phyloP scores from a whole-genome alignment of 2,113 vertebrate genomes.

The Myotis yumanensis region DNA sequence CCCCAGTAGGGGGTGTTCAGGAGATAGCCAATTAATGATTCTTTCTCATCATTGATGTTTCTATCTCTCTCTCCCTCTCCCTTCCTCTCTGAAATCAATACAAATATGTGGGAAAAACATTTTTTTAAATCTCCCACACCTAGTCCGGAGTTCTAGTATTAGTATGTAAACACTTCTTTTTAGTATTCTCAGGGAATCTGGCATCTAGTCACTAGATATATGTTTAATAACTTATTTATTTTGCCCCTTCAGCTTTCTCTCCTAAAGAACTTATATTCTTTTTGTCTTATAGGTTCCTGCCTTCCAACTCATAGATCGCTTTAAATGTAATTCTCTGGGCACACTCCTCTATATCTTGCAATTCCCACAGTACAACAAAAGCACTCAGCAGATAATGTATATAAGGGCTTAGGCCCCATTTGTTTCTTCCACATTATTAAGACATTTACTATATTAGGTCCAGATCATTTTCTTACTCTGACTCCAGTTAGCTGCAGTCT shows the following conservation, averaged over 20 bases:
- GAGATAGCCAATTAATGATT: too few relatives aligned
- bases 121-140: neutral
- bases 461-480: neutral
- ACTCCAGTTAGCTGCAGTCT: neutral
- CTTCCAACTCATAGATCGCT: neutral
- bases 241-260: neutral
- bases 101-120: too few relatives aligned
- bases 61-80: too few relatives aligned
- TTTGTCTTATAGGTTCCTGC: neutral
- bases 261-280: neutral
- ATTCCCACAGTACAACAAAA: neutral
- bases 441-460: neutral
- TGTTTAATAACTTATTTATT: neutral
- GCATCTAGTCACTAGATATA: neutral
- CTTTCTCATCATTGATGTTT: too few relatives aligned
- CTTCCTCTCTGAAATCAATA: too few relatives aligned
- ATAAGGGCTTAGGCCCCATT: neutral
- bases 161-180: neutral
- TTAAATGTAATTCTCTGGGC: neutral
- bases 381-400: neutral
- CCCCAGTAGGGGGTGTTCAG: too few relatives aligned
- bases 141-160: neutral
- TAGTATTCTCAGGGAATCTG: neutral
- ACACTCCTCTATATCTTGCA: neutral
- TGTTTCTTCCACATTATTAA: neutral